Base-by-base conservation (phyloP, 2,113 vertebrate species). In the Genyomyrus donnyi region DNA sequence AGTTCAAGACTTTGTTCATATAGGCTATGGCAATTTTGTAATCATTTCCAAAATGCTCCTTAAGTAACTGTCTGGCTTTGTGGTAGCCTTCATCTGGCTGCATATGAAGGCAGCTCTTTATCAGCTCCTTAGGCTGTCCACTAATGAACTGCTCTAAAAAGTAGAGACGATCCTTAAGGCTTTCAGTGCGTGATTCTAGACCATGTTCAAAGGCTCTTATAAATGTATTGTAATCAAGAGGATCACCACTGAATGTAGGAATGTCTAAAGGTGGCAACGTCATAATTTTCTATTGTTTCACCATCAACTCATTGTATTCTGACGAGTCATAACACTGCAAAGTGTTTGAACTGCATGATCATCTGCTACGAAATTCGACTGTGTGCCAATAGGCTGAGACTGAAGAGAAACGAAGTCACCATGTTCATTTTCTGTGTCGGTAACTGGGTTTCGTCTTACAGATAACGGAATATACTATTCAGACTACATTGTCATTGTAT, bases 21-120 rank as follows among this genome's bases (percentile, higher is more conserved):
- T 90, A 90, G 27, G 90, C 91, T 5, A 39, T 6, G 3, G 90
- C 91, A 9, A 91, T 85, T 39, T 52, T 85, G 48, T 89, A 88
- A 24, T 89, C 66, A 46, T 90, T 84, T 46, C 85, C 70, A 31
- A 83, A 91, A 35, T 89, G 42, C 9, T 90, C 56, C 48, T 91
- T 70, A n/a, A 91, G 13, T 4, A 90, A 48, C 17, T 35, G 62
- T 24, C 77, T 91, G 17, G 91, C 91, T 53, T 74, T 39, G 10
- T 13, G 3, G 70, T 86, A 89, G 7, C 91, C 91, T 24, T 42
- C 13, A 0, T 86, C 35, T 9, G 58, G 48, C 1, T 89, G 13
- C 89, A 89, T 90, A 35, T 89, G 46, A 15, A 90, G 87, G 46
- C 91, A 90, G 31, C 53, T 91, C 21, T 50, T 11, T 21, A 89